Conservation (phyloP, 2,888 invertebrate genomes). For the Margaritifera margaritifera region DNA sequence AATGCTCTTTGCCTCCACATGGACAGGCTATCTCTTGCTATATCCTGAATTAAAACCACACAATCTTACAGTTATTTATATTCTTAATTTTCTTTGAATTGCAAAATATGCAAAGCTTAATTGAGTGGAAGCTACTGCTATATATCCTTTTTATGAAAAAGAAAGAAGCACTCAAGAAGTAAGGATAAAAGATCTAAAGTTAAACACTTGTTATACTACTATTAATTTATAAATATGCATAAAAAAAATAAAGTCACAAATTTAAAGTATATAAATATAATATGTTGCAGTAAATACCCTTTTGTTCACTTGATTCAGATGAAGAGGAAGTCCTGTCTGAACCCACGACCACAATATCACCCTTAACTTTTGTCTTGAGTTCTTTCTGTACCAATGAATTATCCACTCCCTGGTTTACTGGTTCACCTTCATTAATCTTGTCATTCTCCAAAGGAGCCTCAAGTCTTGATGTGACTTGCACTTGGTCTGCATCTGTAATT, state of each 20-base stretch:
- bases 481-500: conserved; percentile 3
- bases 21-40: too few relatives aligned
- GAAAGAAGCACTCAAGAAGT: too few relatives aligned
- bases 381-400: conserved; percentile 43
- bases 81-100: too few relatives aligned
- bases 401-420: too few relatives aligned
- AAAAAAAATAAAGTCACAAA: background rate
- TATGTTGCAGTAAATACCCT: conserved; percentile 34
- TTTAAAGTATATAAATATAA: background rate
- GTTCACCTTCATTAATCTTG: background rate
- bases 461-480: conserved; percentile 79
- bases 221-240: background rate
- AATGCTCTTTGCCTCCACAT: too few relatives aligned
- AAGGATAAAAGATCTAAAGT: too few relatives aligned
- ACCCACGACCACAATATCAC: conserved; percentile 67
- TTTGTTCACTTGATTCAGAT: conserved; percentile 55
- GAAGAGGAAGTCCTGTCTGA: conserved; percentile 55
- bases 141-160: too few relatives aligned
- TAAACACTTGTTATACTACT: background rate
- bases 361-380: conserved; percentile 58
- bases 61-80: too few relatives aligned
- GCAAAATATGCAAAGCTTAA: too few relatives aligned
- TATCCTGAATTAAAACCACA: too few relatives aligned
- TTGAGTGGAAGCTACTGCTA: too few relatives aligned
- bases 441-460: conserved; percentile 74